Percentiles rank a stretch among this genome's conserved stretches.
Evolutionary conservation across 2,888 invertebrate genomes (phyloP).

Genomic region (Rotaria socialis): DNA sequence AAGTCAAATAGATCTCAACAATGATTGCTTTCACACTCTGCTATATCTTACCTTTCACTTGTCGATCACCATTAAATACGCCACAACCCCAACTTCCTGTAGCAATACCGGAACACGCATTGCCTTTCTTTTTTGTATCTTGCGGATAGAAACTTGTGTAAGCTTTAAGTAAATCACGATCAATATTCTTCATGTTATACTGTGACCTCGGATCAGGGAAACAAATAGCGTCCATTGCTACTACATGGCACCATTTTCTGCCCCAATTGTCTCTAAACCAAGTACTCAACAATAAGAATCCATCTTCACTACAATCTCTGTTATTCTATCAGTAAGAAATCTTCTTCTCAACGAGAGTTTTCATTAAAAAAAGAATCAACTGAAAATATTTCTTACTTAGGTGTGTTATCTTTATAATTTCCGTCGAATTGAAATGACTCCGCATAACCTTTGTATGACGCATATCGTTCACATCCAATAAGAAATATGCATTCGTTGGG

Average conservation of each 20-base stretch:
- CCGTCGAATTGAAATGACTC: conserved; percentile 33
- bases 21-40: neutral
- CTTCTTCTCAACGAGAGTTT: no score
- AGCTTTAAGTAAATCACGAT: conserved; percentile 39
- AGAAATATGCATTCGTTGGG: conserved; percentile 76
- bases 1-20: conserved; percentile 35
- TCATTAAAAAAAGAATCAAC: no score
- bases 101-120: conserved; percentile 64
- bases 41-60: conserved; percentile 54
- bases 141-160: conserved; percentile 16
- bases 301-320: no score
- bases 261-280: conserved; percentile 57
- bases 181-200: conserved; percentile 50
- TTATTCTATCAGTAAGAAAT: no score
- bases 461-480: conserved; percentile 67
- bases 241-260: conserved; percentile 64
- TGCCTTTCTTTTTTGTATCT: neutral
- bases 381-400: neutral
- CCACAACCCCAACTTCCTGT: conserved; percentile 95
- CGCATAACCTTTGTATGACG: conserved; percentile 40
- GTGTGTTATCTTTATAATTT: conserved; percentile 34
- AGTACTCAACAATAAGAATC: no score
- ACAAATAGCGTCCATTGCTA: conserved; percentile 83
- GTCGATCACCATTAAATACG: conserved; percentile 70
- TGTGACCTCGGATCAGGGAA: conserved; percentile 63